These are phyloP conservation scores for Drosophila atroscutellata DNA, from an alignment of 2,888 invertebrate species.

Conservation along the genomic window DNA sequence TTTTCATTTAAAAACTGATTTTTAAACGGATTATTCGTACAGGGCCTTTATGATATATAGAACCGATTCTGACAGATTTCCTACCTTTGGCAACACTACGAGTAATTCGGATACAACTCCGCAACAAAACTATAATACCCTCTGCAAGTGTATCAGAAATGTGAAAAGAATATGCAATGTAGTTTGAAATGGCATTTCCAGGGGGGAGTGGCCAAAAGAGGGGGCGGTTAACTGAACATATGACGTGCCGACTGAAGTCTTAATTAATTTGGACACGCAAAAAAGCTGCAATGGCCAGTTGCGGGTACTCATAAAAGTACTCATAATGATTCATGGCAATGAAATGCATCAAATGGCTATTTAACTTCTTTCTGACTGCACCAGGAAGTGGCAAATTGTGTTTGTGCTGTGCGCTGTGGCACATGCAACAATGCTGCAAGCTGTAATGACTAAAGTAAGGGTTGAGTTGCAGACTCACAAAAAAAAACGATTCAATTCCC, in stretches of 20 bases:
- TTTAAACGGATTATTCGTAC: too few species aligned
- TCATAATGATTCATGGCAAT: slow-evolving; percentile 71
- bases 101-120: too few species aligned
- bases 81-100: too few species aligned
- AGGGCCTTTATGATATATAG: too few species aligned
- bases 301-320: slow-evolving; percentile 52
- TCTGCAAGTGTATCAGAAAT: not conserved
- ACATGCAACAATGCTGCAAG: slow-evolving; percentile 36
- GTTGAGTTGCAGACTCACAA: not conserved
- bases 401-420: not conserved
- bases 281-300: slow-evolving; percentile 55
- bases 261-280: slow-evolving; percentile 77
- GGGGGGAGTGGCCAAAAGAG: not conserved
- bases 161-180: slow-evolving; percentile 15
- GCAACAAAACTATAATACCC: not conserved
- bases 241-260: slow-evolving; percentile 67
- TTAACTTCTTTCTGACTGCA: slow-evolving; percentile 30
- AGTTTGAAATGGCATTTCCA: slow-evolving; percentile 24
- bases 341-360: slow-evolving; percentile 54
- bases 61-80: too few species aligned
- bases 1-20: too few species aligned
- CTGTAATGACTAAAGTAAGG: slow-evolving; percentile 11
- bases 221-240: slow-evolving; percentile 28
- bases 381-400: slow-evolving; percentile 8
- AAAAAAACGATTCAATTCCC: slow-evolving; percentile 8